Evolutionary conservation across 2,888 invertebrate species (phyloP), one percentile per base, ranked within the genome.

Genomic region (Venusia cambrica): DNA sequence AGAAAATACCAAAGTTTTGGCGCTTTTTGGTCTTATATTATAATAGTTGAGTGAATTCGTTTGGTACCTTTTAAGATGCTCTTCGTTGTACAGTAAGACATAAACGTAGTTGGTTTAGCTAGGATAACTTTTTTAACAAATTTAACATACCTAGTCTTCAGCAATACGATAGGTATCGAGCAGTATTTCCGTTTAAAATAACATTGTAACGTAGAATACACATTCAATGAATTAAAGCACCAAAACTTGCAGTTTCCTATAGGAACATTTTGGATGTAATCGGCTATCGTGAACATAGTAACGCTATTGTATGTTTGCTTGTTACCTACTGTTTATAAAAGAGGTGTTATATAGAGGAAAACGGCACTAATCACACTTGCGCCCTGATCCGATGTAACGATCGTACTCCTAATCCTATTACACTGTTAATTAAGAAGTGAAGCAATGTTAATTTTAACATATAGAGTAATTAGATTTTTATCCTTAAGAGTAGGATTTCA

Each of bases 391-490:
- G 12, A 16, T 22, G 24, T 6, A 14, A 25, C 8, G 22, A 9
- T 35, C 37, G 40, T 43, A 34, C 51, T 54, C 55, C 43, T 48
- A n/a, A 48, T 55, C 58, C 59, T 56, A 59, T 54, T 60, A 60
- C 55, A 51, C 57, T 58, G 63, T 62, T 75, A 70, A 69, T 53
- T 77, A 79, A 75, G 69, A 64, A 76, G 69, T 61, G 57, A 85
- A 87, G 87, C 87, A 85, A 87, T 87, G 81, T 84, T 85, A 85
- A 85, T 84, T 87, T 83, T 84, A 87, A 85, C 74, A 80, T 80
- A 71, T 83, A 83, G 72, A 59, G 64, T 85, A 85, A 80, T 81
- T 85, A 84, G 81, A 83, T 72, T 83, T 84, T 83, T 84, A 87
- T 84, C 78, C 70, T 64, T 87, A 85, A 85, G 81, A 66, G 87